These are phyloP conservation scores for Grantiella picta DNA, from an alignment of 2,113 vertebrate genomes.

Conservation along the genomic window DNA sequence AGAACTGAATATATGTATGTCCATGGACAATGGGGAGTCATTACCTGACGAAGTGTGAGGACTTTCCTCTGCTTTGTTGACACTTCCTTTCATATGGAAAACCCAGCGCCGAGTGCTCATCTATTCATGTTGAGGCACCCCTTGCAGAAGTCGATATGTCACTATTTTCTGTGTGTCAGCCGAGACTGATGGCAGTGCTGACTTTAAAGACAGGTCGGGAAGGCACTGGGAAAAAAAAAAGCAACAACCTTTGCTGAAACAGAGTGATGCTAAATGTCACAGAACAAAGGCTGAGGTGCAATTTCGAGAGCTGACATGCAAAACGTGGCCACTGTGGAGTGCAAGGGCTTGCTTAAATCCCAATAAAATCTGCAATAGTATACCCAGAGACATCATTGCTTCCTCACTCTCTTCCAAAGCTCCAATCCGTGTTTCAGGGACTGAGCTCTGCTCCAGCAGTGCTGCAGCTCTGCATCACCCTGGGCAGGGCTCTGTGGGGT, in stretches of 20 bases:
- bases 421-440: not conserved
- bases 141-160: constrained; percentile 73
- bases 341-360: not conserved
- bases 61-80: constrained; percentile 41
- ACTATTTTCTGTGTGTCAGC: constrained; percentile 60
- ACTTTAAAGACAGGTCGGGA: constrained; percentile 72
- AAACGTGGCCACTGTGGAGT: not conserved
- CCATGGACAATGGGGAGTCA: not conserved
- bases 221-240: constrained; percentile 28
- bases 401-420: not conserved
- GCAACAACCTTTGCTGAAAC: constrained; percentile 61
- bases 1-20: not conserved
- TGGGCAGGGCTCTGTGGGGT: fast-evolving
- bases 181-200: constrained; percentile 66
- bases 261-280: constrained; percentile 67
- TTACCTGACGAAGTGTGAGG: not conserved
- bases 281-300: constrained; percentile 63
- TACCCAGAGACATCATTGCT: not conserved
- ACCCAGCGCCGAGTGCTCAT: not conserved
- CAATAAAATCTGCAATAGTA: not conserved
- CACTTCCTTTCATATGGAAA: constrained; percentile 69
- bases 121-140: constrained; percentile 59
- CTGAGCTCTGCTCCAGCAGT: not conserved
- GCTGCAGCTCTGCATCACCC: not conserved
- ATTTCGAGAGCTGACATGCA: constrained; percentile 47